Evolutionary conservation across 2,888 invertebrate species (phyloP).

Genomic region (Lottia scabra): DNA sequence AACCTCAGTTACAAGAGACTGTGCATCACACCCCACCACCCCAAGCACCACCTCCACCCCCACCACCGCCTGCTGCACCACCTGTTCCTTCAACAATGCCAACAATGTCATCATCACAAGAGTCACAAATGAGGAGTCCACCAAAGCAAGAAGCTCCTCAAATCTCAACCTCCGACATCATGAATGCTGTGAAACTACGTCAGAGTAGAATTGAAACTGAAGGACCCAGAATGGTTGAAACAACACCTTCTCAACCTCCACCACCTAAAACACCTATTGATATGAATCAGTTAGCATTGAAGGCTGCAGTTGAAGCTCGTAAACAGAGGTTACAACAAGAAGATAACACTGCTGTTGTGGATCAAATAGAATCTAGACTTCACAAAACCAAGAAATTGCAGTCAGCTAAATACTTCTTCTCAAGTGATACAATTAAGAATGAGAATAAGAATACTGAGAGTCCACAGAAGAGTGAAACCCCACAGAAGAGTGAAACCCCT

Average conservation of each 20-base stretch:
- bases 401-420: conserved; percentile 50
- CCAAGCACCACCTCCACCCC: conserved; percentile 19
- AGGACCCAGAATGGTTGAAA: conserved; percentile 42
- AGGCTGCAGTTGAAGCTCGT: conserved; percentile 63
- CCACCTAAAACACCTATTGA: conserved; percentile 26
- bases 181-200: conserved; percentile 61
- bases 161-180: conserved; percentile 46
- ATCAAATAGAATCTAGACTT: conserved; percentile 58
- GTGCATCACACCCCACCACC: conserved; percentile 31
- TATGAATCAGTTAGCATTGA: conserved; percentile 57
- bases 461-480: neutral
- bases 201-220: conserved; percentile 51
- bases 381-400: conserved; percentile 63
- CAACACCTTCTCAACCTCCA: conserved; percentile 5
- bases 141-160: conserved; percentile 12
- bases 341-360: conserved; percentile 49
- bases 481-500: neutral
- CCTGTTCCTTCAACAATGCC: conserved; percentile 23
- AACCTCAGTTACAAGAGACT: neutral
- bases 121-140: conserved; percentile 8
- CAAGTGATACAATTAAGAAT: conserved; percentile 32
- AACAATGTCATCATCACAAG: conserved; percentile 18
- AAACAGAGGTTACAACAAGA: conserved; percentile 51
- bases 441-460: conserved; percentile 10
- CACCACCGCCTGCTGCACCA: conserved; percentile 23